Conservation (phyloP, 2,888 invertebrate genomes). For the Cryptocephalus primarius region DNA sequence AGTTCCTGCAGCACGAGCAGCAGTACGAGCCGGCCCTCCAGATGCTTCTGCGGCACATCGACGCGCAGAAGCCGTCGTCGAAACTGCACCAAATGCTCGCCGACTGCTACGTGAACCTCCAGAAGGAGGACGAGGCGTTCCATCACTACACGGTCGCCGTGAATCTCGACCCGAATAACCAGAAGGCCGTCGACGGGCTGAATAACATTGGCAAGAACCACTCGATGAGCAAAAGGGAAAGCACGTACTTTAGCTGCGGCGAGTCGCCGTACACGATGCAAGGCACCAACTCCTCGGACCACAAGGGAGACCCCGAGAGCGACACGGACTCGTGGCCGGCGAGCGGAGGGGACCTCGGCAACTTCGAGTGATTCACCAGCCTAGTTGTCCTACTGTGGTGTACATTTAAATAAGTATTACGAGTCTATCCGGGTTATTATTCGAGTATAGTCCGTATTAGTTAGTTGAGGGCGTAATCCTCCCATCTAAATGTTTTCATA, state of each 20-base stretch:
- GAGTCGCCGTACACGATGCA: constrained; percentile 39
- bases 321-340: constrained; percentile 34
- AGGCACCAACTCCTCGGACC: constrained; percentile 36
- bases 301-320: constrained; percentile 31
- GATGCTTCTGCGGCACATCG: constrained; percentile 54
- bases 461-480: too few relatives aligned
- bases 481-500: too few relatives aligned
- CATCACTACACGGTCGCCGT: constrained; percentile 57
- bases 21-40: constrained; percentile 56
- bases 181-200: constrained; percentile 52
- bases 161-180: constrained; percentile 55
- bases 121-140: constrained; percentile 57
- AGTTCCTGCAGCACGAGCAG: constrained; percentile 56
- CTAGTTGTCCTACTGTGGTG: neutral
- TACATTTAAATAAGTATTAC: too few relatives aligned
- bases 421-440: too few relatives aligned
- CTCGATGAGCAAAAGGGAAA: constrained; percentile 39
- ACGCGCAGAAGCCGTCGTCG: constrained; percentile 45
- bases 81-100: constrained; percentile 53
- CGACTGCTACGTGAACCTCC: constrained; percentile 48
- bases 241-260: constrained; percentile 40
- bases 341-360: constrained; percentile 2
- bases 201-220: constrained; percentile 44
- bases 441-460: too few relatives aligned
- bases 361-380: constrained; percentile 3